These are phyloP conservation scores for Xiphophorus hellerii DNA, from an alignment of 2,113 vertebrate species.

Conservation along the genomic window DNA sequence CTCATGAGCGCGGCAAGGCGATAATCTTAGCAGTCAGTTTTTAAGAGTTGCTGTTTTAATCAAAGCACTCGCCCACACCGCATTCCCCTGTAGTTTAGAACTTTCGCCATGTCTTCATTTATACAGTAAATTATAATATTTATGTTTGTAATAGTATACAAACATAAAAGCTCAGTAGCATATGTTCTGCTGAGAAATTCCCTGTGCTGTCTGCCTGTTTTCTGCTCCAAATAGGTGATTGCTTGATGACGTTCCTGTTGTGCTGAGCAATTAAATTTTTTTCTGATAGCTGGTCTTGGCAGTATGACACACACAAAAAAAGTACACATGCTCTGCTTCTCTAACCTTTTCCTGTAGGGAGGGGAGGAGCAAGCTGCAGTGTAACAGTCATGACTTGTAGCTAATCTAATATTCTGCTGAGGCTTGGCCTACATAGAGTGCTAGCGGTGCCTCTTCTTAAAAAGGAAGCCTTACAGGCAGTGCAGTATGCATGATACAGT, in stretches of 20 bases:
- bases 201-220: conserved; percentile 9
- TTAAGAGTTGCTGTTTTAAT: background rate
- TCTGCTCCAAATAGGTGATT: conserved; percentile 24
- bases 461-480: conserved; percentile 54
- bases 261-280: conserved; percentile 23
- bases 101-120: background rate
- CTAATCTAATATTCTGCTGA: conserved; percentile 76
- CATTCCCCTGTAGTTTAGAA: background rate
- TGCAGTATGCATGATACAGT: conserved; percentile 44
- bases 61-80: background rate
- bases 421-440: conserved; percentile 78
- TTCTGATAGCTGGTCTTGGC: conserved; percentile 14
- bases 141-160: conserved; percentile 5
- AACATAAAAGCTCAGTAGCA: conserved; percentile 31
- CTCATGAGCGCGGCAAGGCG: background rate
- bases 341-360: conserved; percentile 50
- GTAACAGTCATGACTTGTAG: conserved; percentile 56
- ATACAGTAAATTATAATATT: background rate
- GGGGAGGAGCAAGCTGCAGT: conserved; percentile 31
- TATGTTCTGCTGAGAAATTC: conserved; percentile 13
- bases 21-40: no score
- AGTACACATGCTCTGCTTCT: conserved; percentile 36
- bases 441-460: conserved; percentile 55
- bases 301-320: conserved; percentile 29
- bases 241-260: conserved; percentile 33